Evolutionary conservation across 2,113 vertebrate genomes (phyloP).

Genomic region (Rhea americana): DNA sequence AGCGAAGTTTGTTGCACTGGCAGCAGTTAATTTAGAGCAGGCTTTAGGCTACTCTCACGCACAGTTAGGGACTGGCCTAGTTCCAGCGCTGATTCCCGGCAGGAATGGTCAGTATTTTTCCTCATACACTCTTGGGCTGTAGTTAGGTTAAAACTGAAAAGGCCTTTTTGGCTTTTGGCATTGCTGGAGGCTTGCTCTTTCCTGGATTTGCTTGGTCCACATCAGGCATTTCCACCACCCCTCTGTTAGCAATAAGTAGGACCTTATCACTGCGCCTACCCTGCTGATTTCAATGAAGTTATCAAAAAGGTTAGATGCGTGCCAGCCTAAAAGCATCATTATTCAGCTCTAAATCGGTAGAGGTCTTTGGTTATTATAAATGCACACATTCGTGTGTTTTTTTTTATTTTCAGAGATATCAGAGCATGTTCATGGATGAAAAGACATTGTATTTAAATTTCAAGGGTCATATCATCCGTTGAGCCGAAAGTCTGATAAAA

Average conservation of each 20-base stretch:
- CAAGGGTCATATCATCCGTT: not conserved
- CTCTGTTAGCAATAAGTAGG: not conserved
- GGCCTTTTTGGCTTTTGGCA: not conserved
- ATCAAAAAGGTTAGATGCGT: not conserved
- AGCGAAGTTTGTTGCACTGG: not conserved
- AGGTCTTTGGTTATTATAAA: not conserved
- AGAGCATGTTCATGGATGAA: constrained; percentile 31
- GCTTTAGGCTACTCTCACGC: not conserved
- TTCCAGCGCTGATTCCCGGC: not conserved
- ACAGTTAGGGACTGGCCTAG: not conserved
- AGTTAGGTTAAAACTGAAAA: not conserved
- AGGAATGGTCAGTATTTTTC: not conserved
- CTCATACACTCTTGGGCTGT: not conserved
- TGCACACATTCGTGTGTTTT: not conserved
- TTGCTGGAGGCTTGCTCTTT: not conserved
- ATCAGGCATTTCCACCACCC: not conserved
- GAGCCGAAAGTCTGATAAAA: constrained; percentile 41
- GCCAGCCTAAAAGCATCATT: not conserved
- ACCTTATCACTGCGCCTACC: not conserved
- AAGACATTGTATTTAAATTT: constrained; percentile 49
- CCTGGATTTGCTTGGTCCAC: not conserved
- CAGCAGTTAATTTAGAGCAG: not conserved
- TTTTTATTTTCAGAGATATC: constrained; percentile 13
- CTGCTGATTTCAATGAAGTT: not conserved
- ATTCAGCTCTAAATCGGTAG: not conserved